These are phyloP conservation scores for Lepus townsendii DNA, from an alignment of 2,797 vertebrate genomes.

Conservation along the genomic window DNA sequence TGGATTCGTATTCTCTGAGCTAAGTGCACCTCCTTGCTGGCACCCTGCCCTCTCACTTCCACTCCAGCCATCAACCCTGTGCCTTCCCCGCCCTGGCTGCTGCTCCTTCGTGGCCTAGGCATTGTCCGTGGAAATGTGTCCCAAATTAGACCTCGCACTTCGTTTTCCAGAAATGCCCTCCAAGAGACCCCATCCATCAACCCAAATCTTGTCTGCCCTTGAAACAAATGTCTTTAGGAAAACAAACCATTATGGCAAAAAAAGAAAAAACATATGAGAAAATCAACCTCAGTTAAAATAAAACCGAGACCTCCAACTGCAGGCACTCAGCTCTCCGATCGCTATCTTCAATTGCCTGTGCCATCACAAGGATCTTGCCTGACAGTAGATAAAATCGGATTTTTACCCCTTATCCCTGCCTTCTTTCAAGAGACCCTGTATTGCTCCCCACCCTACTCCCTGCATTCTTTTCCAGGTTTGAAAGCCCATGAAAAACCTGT, in stretches of 20 bases:
- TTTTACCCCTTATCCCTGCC: too few relatives aligned
- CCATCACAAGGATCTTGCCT: too few relatives aligned
- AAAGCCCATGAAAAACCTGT: too few relatives aligned
- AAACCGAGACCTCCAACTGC: not conserved
- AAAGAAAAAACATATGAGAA: not conserved
- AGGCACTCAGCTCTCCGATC: not conserved
- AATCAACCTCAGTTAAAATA: not conserved
- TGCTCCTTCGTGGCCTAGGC: accelerated
- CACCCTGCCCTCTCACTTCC: not conserved
- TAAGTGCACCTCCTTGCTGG: not conserved
- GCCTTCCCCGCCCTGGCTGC: not conserved
- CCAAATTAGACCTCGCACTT: accelerated
- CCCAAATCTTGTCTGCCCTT: not conserved
- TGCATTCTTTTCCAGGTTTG: too few relatives aligned
- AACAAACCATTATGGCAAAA: not conserved
- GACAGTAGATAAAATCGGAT: too few relatives aligned
- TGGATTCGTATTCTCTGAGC: not conserved
- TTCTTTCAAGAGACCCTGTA: too few relatives aligned
- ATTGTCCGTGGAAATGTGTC: accelerated
- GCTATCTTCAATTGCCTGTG: too few relatives aligned
- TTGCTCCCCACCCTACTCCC: too few relatives aligned
- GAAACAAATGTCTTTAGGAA: not conserved
- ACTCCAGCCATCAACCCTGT: not conserved
- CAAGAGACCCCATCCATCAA: not conserved
- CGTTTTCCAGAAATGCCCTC: not conserved